phyloP scores from a whole-genome alignment of 2,797 vertebrate species.

The Sebastes steindachneri region DNA sequence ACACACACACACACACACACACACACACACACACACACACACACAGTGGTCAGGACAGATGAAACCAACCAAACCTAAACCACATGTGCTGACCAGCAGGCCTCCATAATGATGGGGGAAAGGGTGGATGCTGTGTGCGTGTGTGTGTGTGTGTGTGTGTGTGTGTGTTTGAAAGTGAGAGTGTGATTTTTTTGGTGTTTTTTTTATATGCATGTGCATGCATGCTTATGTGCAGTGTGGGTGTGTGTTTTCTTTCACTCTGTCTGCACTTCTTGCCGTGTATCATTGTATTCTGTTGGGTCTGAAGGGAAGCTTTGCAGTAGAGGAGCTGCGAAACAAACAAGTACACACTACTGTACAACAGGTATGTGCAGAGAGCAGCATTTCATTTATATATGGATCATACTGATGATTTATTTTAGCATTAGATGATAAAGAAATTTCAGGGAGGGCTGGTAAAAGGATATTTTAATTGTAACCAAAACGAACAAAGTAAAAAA shows the following conservation, averaged over 20 bases:
- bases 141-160: background rate
- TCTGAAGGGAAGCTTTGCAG: constrained; percentile 4
- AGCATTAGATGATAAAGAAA: background rate
- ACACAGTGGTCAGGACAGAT: constrained; percentile 26
- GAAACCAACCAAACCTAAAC: constrained; percentile 52
- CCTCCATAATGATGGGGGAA: constrained; percentile 61
- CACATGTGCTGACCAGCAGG: constrained; percentile 54
- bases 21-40: constrained; percentile 23
- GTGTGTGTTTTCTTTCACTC: constrained; percentile 38
- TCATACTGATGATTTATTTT: background rate
- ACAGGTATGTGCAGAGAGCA: constrained; percentile 27
- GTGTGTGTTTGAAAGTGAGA: background rate
- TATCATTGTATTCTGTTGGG: constrained; percentile 22
- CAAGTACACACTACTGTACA: constrained; percentile 14
- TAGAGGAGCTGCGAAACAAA: constrained; percentile 49
- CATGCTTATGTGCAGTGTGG: constrained; percentile 43
- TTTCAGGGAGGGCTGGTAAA: background rate
- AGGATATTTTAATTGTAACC: background rate
- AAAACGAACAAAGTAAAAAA: background rate
- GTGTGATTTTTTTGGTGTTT: constrained; percentile 6
- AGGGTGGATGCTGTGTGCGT: background rate
- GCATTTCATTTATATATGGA: background rate
- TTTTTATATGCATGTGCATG: constrained; percentile 46
- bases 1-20: constrained; percentile 8
- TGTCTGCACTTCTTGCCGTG: constrained; percentile 18